phyloP scores from a whole-genome alignment of 2,888 invertebrate species.

The Chymomyza procnemis region DNA sequence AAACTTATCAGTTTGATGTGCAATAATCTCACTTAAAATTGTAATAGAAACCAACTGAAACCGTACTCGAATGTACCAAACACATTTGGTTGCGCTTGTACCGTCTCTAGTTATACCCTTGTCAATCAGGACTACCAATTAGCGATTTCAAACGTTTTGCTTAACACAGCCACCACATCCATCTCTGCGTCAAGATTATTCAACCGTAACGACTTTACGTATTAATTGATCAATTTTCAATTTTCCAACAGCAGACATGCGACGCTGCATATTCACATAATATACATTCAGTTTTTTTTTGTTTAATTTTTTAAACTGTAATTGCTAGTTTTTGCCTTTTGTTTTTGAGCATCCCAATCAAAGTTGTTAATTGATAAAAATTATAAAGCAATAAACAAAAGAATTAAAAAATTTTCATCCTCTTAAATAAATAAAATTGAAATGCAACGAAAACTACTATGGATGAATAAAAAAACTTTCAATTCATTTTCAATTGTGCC shows the following conservation, averaged over 20 bases:
- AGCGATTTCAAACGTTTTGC: not conserved
- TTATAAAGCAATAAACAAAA: constrained; percentile 34
- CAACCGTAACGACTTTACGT: not conserved
- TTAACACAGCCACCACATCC: not conserved
- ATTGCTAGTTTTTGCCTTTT: not conserved
- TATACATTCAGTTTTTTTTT: no score
- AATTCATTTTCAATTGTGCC: constrained; percentile 40
- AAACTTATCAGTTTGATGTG: no score
- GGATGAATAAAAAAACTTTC: constrained; percentile 24
- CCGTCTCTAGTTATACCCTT: not conserved
- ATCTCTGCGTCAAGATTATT: not conserved
- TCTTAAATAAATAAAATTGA: constrained; percentile 7
- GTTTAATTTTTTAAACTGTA: not conserved
- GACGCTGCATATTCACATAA: no score
- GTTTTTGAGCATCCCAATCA: not conserved
- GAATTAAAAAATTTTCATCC: not conserved
- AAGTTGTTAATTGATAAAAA: constrained; percentile 33
- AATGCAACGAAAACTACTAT: constrained; percentile 8
- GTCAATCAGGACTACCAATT: not conserved
- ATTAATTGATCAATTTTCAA: not conserved
- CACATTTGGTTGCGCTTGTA: not conserved
- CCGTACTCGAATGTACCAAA: no score
- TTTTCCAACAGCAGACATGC: not conserved
- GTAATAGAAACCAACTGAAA: no score
- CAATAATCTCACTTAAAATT: no score